Base-by-base conservation (phyloP, 2,113 vertebrate genomes). In the Lepisosteus oculatus region DNA sequence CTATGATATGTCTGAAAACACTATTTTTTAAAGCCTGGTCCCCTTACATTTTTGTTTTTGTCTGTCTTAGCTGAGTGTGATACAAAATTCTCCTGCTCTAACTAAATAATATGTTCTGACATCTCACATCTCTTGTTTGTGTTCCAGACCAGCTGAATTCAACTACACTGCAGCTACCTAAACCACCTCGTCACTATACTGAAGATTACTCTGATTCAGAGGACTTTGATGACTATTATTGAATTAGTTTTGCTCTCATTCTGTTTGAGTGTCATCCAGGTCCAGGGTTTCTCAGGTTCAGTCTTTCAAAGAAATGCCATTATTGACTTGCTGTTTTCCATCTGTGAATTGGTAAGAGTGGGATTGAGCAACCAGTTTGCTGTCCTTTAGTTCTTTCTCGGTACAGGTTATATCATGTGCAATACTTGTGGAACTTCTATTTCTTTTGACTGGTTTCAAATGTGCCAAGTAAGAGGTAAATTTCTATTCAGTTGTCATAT, bases 211-310 rank as follows among this genome's bases (percentile, higher is more conserved):
- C 57, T 6, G 12, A 59, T 8, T 6, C 57, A 0, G 57, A 59
- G 14, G 57, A 59, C 57, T 59, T 59, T 59, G 57, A 59, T 59
- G 57, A 59, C 12, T 59, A 59, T 59, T 59, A 59, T n/a, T 59
- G 14, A 59, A 59, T 15, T 13, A 59, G 11, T 13, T 15, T n/a
- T 15, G n/a, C 57, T n/a, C 3, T 13, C 5, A n/a, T 59, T 15
- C 12, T 15, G 4, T 59, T 11, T 15, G 14, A 1, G 14, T 59
- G 57, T 59, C n/a, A 5, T 59, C 57, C 57, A 59, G 57, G 57
- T 14, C 57, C n/a, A 13, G 4, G 9, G 14, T 15, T 59, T n/a
- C 57, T 59, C 57, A 59, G 57, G 57, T 59, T 59, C 9, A n/a
- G n/a, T 59, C 14, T 15, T 59, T 13, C n/a, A 5, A 59, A 13